Evolutionary conservation across 2,113 vertebrate species (phyloP).

Genomic region (Takifugu bimaculatus): DNA sequence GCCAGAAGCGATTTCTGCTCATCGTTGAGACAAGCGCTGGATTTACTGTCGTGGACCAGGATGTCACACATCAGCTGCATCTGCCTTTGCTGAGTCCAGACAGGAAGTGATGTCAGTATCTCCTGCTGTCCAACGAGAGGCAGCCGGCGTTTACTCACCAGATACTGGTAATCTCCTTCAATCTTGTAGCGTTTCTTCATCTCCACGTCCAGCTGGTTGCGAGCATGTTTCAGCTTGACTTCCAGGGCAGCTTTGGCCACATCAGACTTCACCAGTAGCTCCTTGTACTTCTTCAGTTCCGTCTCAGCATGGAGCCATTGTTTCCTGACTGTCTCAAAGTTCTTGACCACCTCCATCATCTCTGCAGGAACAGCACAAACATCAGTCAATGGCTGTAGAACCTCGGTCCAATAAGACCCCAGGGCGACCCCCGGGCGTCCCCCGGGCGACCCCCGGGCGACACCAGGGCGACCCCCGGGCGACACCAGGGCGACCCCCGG

Average conservation of each 20-base stretch:
- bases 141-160: constrained; percentile 62
- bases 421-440: no score
- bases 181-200: constrained; percentile 81
- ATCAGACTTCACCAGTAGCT: constrained; percentile 76
- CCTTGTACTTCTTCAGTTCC: constrained; percentile 73
- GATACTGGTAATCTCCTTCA: constrained; percentile 77
- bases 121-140: background rate
- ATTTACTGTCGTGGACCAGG: constrained; percentile 72
- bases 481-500: no score
- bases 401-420: no score
- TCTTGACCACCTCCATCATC: constrained; percentile 59
- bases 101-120: background rate
- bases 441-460: no score
- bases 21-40: constrained; percentile 64
- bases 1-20: constrained; percentile 76
- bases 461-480: no score
- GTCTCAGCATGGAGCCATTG: constrained; percentile 72
- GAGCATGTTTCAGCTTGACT: constrained; percentile 82
- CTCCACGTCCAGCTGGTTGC: constrained; percentile 85
- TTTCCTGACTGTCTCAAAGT: constrained; percentile 70
- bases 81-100: constrained; percentile 75
- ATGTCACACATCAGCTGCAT: constrained; percentile 80
- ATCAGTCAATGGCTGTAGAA: no score
- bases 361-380: constrained; percentile 45
- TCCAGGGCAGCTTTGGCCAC: constrained; percentile 77